Conservation (phyloP, 2,888 invertebrate species). For the Aspidiotus rigidus region DNA sequence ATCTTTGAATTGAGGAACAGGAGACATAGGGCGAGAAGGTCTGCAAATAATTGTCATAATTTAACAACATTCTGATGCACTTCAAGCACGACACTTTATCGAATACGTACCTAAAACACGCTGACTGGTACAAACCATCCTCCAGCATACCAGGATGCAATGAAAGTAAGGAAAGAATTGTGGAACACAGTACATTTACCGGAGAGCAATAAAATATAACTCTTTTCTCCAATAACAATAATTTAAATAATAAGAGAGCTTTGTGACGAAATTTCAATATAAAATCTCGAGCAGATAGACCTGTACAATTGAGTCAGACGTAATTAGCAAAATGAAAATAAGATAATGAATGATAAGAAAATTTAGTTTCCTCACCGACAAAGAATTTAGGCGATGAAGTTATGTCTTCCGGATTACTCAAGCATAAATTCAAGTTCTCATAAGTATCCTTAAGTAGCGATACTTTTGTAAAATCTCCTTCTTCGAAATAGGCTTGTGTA, state of each 20-base stretch:
- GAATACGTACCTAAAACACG: conserved; percentile 60
- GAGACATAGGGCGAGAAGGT: conserved; percentile 61
- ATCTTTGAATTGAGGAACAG: conserved; percentile 56
- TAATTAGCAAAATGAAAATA: conserved; percentile 19
- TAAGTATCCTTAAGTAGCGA: conserved; percentile 83
- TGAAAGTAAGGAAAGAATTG: conserved; percentile 78
- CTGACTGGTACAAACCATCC: conserved; percentile 69
- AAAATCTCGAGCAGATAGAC: conserved; percentile 70
- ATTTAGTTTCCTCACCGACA: conserved; percentile 48
- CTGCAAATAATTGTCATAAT: conserved; percentile 42
- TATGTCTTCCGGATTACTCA: conserved; percentile 48
- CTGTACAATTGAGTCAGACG: conserved; percentile 47
- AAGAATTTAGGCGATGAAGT: conserved; percentile 51
- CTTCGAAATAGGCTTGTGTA: conserved; percentile 93
- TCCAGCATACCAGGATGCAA: conserved; percentile 83
- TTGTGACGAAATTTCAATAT: conserved; percentile 83
- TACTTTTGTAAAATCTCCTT: conserved; percentile 83
- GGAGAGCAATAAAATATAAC: conserved; percentile 89
- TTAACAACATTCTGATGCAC: neutral
- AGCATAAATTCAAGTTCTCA: conserved; percentile 79
- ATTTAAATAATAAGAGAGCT: conserved; percentile 81
- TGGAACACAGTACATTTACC: conserved; percentile 76
- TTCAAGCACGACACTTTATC: no score
- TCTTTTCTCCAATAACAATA: conserved; percentile 76
- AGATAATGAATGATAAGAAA: neutral